Evolutionary conservation across 2,113 vertebrate species (phyloP), one percentile per base, ranked within the genome.

Genomic region (Rhinichthys klamathensis): DNA sequence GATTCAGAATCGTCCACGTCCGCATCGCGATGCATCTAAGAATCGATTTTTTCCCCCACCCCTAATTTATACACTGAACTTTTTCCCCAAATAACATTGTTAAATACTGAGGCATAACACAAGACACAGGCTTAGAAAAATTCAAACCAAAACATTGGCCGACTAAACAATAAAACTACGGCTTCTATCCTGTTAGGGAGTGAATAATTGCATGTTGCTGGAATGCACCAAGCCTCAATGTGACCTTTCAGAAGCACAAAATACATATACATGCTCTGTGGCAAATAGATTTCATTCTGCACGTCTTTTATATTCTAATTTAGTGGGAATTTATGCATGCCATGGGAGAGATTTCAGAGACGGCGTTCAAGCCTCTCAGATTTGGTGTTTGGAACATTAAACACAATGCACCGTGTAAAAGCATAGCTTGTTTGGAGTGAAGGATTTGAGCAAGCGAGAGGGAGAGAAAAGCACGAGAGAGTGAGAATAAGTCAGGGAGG

Each of bases 211-310:
- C 67, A 81, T 83, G 86, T 85, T 85, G 86, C 83, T 69, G 85
- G 81, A 85, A 84, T 35, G 56, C 82, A 70, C 85, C 69, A 82
- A 88, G 87, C 84, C 86, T 90, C 88, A 90, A 90, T 90, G 87
- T 91, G 91, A 91, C 91, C 91, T 92, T 91, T 90, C 77, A 72
- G n/a, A 84, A 79, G 86, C 87, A 87, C 83, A 85, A 84, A 82
- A 88, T 92, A 90, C 88, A 85, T 88, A 81, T 85, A 87, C 83
- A 87, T 86, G 88, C 75, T 44, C 85, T 63, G 72, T 83, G 75
- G 83, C 84, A 80, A 85, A 88, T 88, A 90, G 87, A 89, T 90
- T 87, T 90, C 86, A 90, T 89, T 91, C 83, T 82, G 77, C 65
- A 38, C 65, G 70, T 90, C 84, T 89, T 89, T 89, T 88, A 88